Evolutionary conservation across 2,113 vertebrate species (phyloP).

Genomic region (Mirza zaza): DNA sequence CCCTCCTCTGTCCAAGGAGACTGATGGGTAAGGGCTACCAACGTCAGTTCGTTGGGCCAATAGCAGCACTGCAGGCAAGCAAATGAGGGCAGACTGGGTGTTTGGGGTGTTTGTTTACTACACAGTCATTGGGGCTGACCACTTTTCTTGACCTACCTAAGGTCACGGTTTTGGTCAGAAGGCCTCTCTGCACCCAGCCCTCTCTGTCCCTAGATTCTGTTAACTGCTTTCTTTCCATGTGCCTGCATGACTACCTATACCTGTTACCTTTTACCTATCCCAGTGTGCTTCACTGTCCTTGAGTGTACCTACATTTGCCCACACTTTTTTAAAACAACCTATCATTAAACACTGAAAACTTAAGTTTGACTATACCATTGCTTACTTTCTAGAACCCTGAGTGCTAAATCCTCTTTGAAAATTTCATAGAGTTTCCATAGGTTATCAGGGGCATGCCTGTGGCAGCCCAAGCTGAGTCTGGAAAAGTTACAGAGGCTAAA

Average conservation of each 20-base stretch:
- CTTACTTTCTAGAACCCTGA: neutral
- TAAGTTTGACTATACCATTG: neutral
- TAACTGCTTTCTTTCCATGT: neutral
- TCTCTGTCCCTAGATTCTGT: neutral
- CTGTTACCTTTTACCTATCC: neutral
- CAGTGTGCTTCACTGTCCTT: neutral
- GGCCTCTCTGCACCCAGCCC: rapidly evolving
- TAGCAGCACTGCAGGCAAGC: neutral
- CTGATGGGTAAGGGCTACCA: neutral
- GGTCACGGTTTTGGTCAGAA: neutral
- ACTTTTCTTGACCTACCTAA: neutral
- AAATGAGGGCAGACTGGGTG: neutral
- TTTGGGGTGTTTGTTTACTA: neutral
- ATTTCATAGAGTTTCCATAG: neutral
- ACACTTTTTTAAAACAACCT: neutral
- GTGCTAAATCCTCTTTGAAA: neutral
- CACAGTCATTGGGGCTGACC: neutral
- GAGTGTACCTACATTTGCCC: neutral
- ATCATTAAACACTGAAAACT: neutral
- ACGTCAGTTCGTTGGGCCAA: neutral
- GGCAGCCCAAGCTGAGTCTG: neutral
- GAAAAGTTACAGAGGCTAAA: neutral
- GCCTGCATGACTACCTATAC: neutral
- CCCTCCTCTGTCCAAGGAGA: neutral
- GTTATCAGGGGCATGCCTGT: neutral